A percentile compares a stretch with the other conserved stretches of the same genome.
Evolutionary conservation across 2,797 vertebrate genomes (phyloP).

Genomic region (Oryzias sinensis): DNA sequence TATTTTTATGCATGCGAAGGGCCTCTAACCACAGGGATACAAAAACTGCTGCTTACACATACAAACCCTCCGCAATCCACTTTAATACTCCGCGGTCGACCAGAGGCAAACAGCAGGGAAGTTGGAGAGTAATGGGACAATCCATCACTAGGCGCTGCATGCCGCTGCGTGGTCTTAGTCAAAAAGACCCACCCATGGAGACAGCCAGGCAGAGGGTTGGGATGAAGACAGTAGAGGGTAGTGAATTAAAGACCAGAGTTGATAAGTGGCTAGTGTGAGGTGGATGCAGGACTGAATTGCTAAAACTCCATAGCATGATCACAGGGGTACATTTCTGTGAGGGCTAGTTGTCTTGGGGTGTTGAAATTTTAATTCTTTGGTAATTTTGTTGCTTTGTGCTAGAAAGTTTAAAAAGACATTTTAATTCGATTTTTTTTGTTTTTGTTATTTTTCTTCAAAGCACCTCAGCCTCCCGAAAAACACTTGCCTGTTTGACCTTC

Average conservation of each 20-base stretch:
- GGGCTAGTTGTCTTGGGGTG: too few species aligned
- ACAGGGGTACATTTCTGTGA: neutral
- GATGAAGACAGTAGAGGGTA: constrained; percentile 40
- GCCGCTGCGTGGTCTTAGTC: constrained; percentile 61
- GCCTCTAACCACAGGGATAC: constrained; percentile 10
- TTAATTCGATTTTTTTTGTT: too few species aligned
- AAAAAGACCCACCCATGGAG: constrained; percentile 61
- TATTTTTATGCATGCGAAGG: constrained; percentile 10
- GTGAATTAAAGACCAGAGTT: constrained; percentile 55
- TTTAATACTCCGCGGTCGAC: constrained; percentile 43
- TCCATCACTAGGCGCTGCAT: constrained; percentile 66
- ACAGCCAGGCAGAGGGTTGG: constrained; percentile 36
- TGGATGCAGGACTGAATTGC: neutral
- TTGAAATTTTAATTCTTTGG: too few species aligned
- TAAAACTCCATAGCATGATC: constrained; percentile 12
- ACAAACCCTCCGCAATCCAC: constrained; percentile 27
- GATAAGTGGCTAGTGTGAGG: constrained; percentile 35
- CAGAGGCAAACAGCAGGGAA: constrained; percentile 60
- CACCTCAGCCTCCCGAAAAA: too few species aligned
- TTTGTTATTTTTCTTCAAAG: too few species aligned
- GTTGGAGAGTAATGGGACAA: constrained; percentile 71
- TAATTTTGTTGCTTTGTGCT: too few species aligned
- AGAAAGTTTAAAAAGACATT: too few species aligned
- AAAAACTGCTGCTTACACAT: constrained; percentile 6
- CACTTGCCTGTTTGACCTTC: too few species aligned